These are phyloP conservation scores for Cheilosia grossa DNA, from an alignment of 2,888 invertebrate species.

Conservation along the genomic window DNA sequence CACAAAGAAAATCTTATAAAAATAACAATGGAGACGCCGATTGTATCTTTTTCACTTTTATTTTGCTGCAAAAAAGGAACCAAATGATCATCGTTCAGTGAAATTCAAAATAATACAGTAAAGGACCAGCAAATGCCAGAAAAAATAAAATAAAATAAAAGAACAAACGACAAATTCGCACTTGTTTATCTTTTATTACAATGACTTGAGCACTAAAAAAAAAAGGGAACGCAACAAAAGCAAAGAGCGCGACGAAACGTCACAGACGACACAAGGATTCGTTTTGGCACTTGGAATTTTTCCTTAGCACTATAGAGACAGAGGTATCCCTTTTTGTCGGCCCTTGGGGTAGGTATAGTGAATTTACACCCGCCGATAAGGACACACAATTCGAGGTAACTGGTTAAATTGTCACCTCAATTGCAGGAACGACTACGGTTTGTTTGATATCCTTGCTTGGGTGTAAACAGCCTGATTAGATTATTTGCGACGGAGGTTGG, in stretches of 20 bases:
- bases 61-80: not conserved
- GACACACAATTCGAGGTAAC: constrained; percentile 53
- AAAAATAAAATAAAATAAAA: not conserved
- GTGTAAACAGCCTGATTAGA: constrained; percentile 43
- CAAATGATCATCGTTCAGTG: constrained; percentile 57
- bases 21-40: constrained; percentile 42
- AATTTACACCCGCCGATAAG: constrained; percentile 63
- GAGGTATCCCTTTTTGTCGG: constrained; percentile 11
- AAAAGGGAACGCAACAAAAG: constrained; percentile 17
- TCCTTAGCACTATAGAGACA: constrained; percentile 39
- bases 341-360: constrained; percentile 45
- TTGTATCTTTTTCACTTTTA: constrained; percentile 48
- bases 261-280: constrained; percentile 65
- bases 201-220: constrained; percentile 35
- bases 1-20: constrained; percentile 16
- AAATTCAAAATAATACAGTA: constrained; percentile 48
- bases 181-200: constrained; percentile 72
- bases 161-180: constrained; percentile 55
- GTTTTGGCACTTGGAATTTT: constrained; percentile 46
- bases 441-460: constrained; percentile 47
- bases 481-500: constrained; percentile 11
- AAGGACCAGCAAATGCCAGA: constrained; percentile 3
- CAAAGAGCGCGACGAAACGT: constrained; percentile 29
- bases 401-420: constrained; percentile 63
- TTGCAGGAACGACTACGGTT: constrained; percentile 30